These are phyloP conservation scores for Pyralis farinalis DNA, from an alignment of 2,888 invertebrate species.

Conservation along the genomic window DNA sequence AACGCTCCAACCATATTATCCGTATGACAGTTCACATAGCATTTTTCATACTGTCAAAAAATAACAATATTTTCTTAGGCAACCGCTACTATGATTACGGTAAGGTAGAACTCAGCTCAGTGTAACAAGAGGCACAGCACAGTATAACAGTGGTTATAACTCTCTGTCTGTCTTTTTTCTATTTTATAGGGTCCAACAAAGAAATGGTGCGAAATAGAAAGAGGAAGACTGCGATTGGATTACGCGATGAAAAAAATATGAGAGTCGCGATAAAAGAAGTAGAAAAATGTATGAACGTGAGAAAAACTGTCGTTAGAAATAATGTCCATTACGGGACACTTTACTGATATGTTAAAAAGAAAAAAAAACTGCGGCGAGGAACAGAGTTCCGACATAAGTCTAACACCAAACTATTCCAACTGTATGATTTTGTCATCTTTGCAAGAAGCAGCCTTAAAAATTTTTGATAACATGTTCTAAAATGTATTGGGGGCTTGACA, in stretches of 20 bases:
- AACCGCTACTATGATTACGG: too few relatives aligned
- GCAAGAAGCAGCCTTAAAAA: constrained; percentile 11
- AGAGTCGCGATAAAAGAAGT: constrained; percentile 13
- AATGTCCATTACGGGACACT: constrained; percentile 12
- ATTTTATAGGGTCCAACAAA: constrained; percentile 7
- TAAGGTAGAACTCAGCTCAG: too few relatives aligned
- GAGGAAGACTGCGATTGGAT: constrained; percentile 16
- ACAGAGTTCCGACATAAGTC: constrained; percentile 9
- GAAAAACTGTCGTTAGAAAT: constrained; percentile 12
- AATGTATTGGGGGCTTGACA: constrained; percentile 7
- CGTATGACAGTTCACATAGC: too few relatives aligned
- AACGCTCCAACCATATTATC: too few relatives aligned
- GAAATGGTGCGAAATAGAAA: constrained; percentile 15
- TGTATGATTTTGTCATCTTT: constrained; percentile 9
- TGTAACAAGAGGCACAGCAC: too few relatives aligned
- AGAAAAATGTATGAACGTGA: constrained; percentile 12
- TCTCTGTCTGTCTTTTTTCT: too few relatives aligned
- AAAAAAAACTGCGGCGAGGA: constrained; percentile 10
- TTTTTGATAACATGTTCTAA: constrained; percentile 10
- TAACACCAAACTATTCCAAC: constrained; percentile 15
- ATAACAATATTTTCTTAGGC: too few relatives aligned
- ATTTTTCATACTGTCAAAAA: too few relatives aligned
- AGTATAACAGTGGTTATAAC: too few relatives aligned
- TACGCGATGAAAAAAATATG: constrained; percentile 16
- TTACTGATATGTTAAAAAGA: constrained; percentile 8